Evolutionary conservation across 2,797 vertebrate species (phyloP).

Genomic region (Poliocrania exsul): DNA sequence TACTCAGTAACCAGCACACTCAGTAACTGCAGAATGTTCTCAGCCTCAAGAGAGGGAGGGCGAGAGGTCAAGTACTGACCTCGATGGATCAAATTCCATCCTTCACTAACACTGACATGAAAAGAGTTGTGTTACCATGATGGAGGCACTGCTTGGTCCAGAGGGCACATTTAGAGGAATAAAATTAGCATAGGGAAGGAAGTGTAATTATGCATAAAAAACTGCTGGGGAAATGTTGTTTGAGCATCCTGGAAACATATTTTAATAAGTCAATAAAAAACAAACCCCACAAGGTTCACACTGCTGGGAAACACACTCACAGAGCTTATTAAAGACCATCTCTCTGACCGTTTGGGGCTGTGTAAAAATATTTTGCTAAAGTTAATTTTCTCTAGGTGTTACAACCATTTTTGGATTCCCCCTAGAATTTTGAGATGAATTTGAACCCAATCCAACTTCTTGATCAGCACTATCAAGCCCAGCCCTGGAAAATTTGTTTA

Average conservation of each 20-base stretch:
- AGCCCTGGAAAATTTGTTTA: neutral
- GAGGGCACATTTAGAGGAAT: neutral
- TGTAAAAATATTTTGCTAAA: neutral
- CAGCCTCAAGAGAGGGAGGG: neutral
- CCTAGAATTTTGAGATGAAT: neutral
- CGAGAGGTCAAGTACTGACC: neutral
- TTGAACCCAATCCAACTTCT: neutral
- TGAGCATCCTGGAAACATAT: neutral
- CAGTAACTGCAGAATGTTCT: neutral
- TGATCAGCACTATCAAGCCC: neutral
- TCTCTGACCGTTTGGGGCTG: neutral
- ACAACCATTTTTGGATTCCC: neutral
- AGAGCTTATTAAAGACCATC: neutral
- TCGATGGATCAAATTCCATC: neutral
- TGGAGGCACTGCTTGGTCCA: neutral
- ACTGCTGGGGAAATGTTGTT: neutral
- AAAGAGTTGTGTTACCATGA: neutral
- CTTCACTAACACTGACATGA: neutral
- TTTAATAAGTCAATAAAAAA: constrained; percentile 5
- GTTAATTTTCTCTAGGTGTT: neutral
- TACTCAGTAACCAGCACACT: neutral
- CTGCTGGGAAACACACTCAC: neutral
- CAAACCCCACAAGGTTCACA: neutral
- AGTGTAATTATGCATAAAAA: neutral
- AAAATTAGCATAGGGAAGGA: neutral